A percentile compares a stretch with the other conserved stretches of the same genome.
Evolutionary conservation across 2,113 vertebrate species (phyloP).

Genomic region (Setophaga coronata): DNA sequence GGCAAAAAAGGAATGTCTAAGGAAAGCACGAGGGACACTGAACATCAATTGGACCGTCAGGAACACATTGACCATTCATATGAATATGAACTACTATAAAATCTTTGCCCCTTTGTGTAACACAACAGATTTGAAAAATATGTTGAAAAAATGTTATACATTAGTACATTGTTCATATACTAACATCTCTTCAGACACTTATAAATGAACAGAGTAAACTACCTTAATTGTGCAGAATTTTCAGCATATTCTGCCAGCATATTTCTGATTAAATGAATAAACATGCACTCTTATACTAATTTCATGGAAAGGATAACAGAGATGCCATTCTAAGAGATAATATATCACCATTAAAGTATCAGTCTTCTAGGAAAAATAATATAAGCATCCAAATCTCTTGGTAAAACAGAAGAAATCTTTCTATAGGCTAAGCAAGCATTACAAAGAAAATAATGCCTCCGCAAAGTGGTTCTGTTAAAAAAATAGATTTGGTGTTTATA

Average conservation of each 20-base stretch:
- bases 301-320: neutral
- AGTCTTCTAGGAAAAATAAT: conserved; percentile 10
- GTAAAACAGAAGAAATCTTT: conserved; percentile 44
- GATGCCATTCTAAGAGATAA: neutral
- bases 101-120: neutral
- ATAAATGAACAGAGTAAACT: neutral
- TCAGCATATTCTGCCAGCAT: neutral
- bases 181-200: neutral
- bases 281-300: neutral
- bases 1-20: neutral
- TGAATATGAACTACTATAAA: neutral
- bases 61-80: neutral
- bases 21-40: neutral
- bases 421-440: neutral
- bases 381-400: neutral
- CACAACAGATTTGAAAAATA: neutral
- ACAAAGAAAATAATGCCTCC: conserved; percentile 35
- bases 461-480: neutral
- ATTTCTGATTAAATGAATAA: conserved; percentile 10
- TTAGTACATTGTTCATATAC: neutral
- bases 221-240: neutral
- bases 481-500: conserved; percentile 1
- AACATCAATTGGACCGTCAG: neutral
- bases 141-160: neutral
- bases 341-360: neutral